A percentile compares a stretch with the other conserved stretches of the same genome.
Evolutionary conservation across 2,113 vertebrate species (phyloP).

Genomic region (Callospermophilus lateralis): DNA sequence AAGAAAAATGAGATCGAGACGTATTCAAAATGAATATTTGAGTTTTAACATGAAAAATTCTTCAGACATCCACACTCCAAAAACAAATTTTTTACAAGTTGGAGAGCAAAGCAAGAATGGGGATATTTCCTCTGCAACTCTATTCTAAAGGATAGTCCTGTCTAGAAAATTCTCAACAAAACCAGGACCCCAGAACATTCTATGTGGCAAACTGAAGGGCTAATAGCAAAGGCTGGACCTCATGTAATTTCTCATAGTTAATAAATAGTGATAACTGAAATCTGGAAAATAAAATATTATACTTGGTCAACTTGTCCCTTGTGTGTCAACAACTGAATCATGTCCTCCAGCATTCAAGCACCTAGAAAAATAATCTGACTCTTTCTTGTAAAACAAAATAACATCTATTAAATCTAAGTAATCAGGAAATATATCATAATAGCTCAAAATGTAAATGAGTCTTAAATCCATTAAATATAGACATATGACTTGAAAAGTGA

Average conservation of each 20-base stretch:
- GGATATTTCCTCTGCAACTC: background rate
- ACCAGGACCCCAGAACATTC: background rate
- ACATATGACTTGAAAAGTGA: background rate
- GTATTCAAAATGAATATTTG: background rate
- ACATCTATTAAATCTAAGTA: conserved; percentile 35
- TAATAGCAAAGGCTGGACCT: too few relatives aligned
- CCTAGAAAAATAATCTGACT: conserved; percentile 41
- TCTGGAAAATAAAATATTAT: background rate
- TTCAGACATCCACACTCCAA: background rate
- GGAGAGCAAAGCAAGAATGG: background rate
- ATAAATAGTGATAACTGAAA: too few relatives aligned
- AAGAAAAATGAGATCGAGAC: background rate
- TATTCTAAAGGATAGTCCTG: background rate
- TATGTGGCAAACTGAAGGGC: too few relatives aligned
- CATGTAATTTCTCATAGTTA: too few relatives aligned
- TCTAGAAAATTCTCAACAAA: background rate
- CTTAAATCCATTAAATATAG: conserved; percentile 5
- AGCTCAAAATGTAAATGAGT: background rate
- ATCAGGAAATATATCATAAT: conserved; percentile 34
- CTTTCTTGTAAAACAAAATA: conserved; percentile 53
- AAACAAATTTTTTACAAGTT: background rate
- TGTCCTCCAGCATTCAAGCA: conserved; percentile 28
- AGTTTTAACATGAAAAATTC: background rate
- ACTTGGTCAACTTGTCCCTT: background rate
- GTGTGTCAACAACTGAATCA: conserved; percentile 12